Base-by-base conservation (phyloP, 2,888 invertebrate species). In the Drosophila infuscata region DNA sequence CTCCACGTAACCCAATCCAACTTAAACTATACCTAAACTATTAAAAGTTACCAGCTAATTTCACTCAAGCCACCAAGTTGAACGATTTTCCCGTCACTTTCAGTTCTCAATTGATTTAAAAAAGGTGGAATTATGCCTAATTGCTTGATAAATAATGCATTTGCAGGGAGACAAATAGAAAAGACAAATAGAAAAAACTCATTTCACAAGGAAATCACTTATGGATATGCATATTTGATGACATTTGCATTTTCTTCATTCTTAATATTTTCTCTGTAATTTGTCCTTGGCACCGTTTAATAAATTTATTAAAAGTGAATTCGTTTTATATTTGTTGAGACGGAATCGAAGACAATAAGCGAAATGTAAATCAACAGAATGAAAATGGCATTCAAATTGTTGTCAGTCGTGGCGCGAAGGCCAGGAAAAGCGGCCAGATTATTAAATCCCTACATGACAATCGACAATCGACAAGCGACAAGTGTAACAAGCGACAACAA, bases 401-500 rank as follows among this genome's bases (percentile, higher is more conserved):
- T 89, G 88, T 74, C 82, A 70, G 56, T 32, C 61, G 66, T 36
- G 61, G 69, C 62, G 58, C 12, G 33, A 57, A 63, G 8, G 46
- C 20, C 15, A 63, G 49, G 61, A 59, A 72, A 78, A 79, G 56
- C 67, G 61, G 60, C 38, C 71, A 74, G 88, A 91, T 91, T 90
- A 88, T 89, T 75, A 88, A 89, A 89, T 86, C 90, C 76, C 70
- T 69, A 74, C 80, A 89, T 82, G 82, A 70, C 79, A 84, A 79
- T 84, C 88, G 78, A 70, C 84, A 66, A 46, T 84, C 88, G 84
- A 70, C 83, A 68, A 36, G 79, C 88, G 87, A 72, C 86, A 68
- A 46, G 46, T 46, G 66, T 56, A 52, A 46, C 51, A 65, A 48
- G 25, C 46, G 59, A 41, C 59, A 67, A 41, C 30, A 66, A 20